Base-by-base conservation (phyloP, 2,888 invertebrate genomes). In the Epinotia brunnichana region DNA sequence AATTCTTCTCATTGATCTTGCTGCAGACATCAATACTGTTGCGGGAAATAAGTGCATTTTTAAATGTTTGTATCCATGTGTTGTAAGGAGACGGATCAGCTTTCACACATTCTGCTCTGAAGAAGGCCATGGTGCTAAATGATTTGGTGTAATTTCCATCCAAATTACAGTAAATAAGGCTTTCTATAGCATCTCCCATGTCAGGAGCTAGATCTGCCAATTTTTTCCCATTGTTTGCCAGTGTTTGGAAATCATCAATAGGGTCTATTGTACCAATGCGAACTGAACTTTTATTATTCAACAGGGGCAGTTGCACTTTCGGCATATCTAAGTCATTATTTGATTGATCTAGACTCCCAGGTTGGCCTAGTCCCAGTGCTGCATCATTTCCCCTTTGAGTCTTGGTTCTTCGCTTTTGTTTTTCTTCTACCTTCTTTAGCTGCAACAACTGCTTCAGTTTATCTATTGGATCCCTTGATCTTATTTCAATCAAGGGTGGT, bases 191-290 rank as follows among this genome's bases (percentile, higher is more conserved):
- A 69, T 85, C 86, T 48, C 81, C 80, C 85, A 93, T 88, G 78
- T 90, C 86, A 69, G 81, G 64, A 60, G 84, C 80, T 2, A 93
- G 76, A 2, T 88, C 87, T 57, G 70, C 74, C 5, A 89, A 74
- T 29, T 83, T 75, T 74, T 88, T 90, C 13, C 90, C 94, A 77
- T 85, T 82, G 15, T 82, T 81, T 63, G 89, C 83, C 69, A 96
- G 88, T 21, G 81, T 79, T 75, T 85, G 85, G 77, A 94, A 96
- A 82, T 96, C 96, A 69, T 92, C 91, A 4, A 94, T 90, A 0
- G 96, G 96, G 41, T 94, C 93, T 2, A 94, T 82, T 9, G 95
- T 94, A 0, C 96, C 95, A 68, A 96, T 94, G 68, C 79, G 85
- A 41, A 77, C 83, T n/a, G 85, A 78, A 68, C 80, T 77, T 69